Percentiles rank a stretch among this genome's conserved stretches.
Evolutionary conservation across 2,888 invertebrate genomes (phyloP).

Genomic region (Callosobruchus maculatus): DNA sequence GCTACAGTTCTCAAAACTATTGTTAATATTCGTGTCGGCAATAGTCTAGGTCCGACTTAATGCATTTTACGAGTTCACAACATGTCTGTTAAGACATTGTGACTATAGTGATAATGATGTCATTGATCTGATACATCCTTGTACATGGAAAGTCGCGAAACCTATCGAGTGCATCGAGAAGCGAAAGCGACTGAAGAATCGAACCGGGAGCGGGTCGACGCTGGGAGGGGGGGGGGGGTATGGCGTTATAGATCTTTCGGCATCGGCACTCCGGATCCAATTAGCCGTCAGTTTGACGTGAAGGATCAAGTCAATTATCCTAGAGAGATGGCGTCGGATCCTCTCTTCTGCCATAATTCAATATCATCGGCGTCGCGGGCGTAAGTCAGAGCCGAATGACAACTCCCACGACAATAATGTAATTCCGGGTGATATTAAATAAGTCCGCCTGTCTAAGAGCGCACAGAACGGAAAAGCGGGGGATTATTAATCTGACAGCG

Average conservation of each 20-base stretch:
- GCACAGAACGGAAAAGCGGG: not conserved
- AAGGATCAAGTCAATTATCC: constrained; percentile 24
- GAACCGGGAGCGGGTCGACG: too few relatives aligned
- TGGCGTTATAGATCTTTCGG: not conserved
- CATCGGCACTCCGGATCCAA: constrained; percentile 14
- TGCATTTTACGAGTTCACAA: too few relatives aligned
- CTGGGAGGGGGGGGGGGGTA: too few relatives aligned
- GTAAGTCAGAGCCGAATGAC: not conserved
- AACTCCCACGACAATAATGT: not conserved
- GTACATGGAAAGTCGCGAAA: too few relatives aligned
- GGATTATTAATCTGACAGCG: not conserved
- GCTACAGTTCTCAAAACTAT: too few relatives aligned
- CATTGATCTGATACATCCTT: too few relatives aligned
- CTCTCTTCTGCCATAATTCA: not conserved
- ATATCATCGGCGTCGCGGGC: not conserved
- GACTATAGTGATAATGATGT: too few relatives aligned
- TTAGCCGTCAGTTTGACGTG: constrained; percentile 24
- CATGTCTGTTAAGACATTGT: too few relatives aligned
- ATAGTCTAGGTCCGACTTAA: too few relatives aligned
- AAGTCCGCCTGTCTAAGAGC: not conserved
- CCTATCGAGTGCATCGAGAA: not conserved
- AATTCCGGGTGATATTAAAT: not conserved
- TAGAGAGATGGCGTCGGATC: not conserved
- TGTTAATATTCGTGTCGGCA: too few relatives aligned
- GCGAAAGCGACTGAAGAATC: not conserved